A percentile compares a stretch with the other conserved stretches of the same genome.
Conservation (phyloP, 2,113 vertebrate genomes). For the Acrocephalus kingi region DNA sequence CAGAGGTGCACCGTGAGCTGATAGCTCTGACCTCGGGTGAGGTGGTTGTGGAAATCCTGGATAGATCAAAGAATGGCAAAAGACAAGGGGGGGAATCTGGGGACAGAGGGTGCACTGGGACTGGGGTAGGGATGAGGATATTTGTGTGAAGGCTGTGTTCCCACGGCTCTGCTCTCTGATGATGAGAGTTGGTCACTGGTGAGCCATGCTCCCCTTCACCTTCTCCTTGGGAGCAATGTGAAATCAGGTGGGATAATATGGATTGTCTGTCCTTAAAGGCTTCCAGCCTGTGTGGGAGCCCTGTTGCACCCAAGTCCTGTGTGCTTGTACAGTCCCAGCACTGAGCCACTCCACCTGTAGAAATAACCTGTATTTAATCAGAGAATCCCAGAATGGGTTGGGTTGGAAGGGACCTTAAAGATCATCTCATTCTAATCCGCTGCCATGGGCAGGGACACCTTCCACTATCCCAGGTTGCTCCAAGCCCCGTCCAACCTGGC, state of each 20-base stretch:
- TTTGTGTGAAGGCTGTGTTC: background rate
- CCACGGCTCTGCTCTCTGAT: background rate
- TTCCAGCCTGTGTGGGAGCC: background rate
- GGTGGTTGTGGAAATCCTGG: background rate
- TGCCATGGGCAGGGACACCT: background rate
- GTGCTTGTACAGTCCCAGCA: background rate
- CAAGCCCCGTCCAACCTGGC: accelerated
- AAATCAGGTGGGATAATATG: background rate
- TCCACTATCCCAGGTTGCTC: background rate
- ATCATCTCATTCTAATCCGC: background rate
- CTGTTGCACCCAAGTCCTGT: background rate
- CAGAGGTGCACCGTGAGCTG: background rate
- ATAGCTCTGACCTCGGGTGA: background rate
- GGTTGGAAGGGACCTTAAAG: background rate
- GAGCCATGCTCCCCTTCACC: background rate
- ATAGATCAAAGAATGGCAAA: background rate
- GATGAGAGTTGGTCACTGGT: background rate
- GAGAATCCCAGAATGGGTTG: background rate
- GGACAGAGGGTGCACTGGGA: accelerated
- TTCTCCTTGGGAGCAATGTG: background rate
- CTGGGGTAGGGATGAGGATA: background rate
- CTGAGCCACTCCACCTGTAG: background rate
- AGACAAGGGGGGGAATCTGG: background rate
- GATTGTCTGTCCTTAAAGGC: background rate
- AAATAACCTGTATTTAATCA: background rate